Evolutionary conservation across 1,140 invertebrate genomes (phyloP), one percentile per base, ranked within the genome.

Genomic region (Drosophila prosaltans): DNA sequence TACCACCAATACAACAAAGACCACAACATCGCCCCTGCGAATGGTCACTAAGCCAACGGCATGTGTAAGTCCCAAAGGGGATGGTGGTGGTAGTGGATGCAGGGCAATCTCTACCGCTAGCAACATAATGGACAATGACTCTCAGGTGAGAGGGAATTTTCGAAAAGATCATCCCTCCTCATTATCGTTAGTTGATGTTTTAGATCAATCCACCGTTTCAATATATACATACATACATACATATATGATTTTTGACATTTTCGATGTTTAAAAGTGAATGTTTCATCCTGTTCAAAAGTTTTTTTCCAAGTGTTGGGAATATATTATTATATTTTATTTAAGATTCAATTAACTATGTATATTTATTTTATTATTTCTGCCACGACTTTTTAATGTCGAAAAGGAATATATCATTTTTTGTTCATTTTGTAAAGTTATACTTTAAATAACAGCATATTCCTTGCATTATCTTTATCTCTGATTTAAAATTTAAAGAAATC

Each of bases 121-220:
- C 69, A 69, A 71, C 59, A 74, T 16, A 16, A 16, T 55, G 68
- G 86, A 86, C 57, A 75, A 77, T 60, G 76, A 73, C 65, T 80
- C 86, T 77, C 85, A 90, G 85, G 85, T 90, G 85, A 90, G 80
- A 51, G 45, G 45, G 45, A 51, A 26, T 51, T 51, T 51, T 51
- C 45, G 45, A 51, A 51, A 8, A 26, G 45, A 51, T 51, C 45
- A 51, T 51, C 45, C 45, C 45, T 51, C 45, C 45, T 51, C 45
- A 51, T 48, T 45, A 21, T 48, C 21, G 21, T 48, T 24, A 8
- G 16, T 48, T 21, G 24, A 51, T 51, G 45, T 51, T 8, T 24
- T 51, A 51, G 45, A 51, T 51, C 2, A 8, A 26, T 5, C 45
- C 21, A 51, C 45, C 21, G 10, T 10, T 51, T 26, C 7, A 48